These are phyloP conservation scores for Petromus typicus DNA, from an alignment of 2,113 vertebrate species.

Conservation along the genomic window DNA sequence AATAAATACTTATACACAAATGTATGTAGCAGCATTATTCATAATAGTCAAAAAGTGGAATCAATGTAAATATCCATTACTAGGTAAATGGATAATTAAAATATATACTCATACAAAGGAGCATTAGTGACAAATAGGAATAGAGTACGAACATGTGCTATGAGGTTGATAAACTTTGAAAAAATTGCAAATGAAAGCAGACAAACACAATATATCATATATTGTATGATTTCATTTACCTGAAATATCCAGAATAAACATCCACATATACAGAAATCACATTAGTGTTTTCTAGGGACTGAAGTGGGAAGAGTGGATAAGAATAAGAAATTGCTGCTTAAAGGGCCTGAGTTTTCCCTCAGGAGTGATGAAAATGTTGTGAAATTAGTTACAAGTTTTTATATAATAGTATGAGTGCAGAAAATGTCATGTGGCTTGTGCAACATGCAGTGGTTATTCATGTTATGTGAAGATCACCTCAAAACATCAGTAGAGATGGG, in stretches of 20 bases:
- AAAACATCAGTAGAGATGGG: background rate
- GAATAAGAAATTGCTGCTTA: background rate
- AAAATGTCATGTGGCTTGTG: background rate
- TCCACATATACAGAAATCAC: background rate
- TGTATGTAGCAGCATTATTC: conserved; percentile 17
- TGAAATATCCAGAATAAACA: background rate
- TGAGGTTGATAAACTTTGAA: background rate
- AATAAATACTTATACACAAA: background rate
- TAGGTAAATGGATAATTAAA: background rate
- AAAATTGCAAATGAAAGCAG: conserved; percentile 12
- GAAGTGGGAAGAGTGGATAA: background rate
- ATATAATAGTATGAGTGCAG: background rate
- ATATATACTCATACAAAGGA: background rate
- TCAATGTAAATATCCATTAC: background rate
- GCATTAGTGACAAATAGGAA: background rate
- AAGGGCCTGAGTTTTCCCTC: background rate
- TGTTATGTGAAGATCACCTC: background rate
- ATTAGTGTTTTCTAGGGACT: background rate
- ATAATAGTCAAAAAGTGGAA: background rate
- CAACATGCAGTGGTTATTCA: background rate
- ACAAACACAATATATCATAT: background rate
- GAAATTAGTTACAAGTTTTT: background rate
- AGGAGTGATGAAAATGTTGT: background rate
- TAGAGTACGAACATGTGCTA: background rate
- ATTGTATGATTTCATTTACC: background rate